phyloP scores from a whole-genome alignment of 2,797 vertebrate genomes.

The Neostethus bicornis region DNA sequence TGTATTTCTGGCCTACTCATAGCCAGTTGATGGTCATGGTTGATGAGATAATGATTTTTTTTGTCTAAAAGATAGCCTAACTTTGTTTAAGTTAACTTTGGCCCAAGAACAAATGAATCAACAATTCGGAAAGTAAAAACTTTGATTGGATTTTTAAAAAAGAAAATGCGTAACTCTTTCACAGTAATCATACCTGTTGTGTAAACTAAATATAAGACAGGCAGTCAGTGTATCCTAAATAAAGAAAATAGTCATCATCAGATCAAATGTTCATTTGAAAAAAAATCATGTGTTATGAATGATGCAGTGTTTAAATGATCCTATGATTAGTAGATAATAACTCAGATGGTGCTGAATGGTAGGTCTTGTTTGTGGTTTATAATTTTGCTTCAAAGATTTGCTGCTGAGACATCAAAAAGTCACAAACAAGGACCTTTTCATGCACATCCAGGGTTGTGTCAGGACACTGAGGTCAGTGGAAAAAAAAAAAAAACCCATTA shows the following conservation, averaged over 20 bases:
- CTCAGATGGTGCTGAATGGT: constrained; percentile 31
- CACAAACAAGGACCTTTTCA: constrained; percentile 8
- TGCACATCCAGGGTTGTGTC: constrained; percentile 13
- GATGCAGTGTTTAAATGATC: constrained; percentile 37
- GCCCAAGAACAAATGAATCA: background rate
- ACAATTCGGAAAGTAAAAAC: constrained; percentile 3
- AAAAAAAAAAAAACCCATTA: constrained; percentile 21
- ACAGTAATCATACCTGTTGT: background rate
- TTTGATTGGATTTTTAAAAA: background rate
- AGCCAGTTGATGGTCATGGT: background rate
- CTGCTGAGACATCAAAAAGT: background rate
- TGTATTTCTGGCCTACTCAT: background rate
- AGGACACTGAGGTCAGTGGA: constrained; percentile 37
- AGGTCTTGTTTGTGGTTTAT: constrained; percentile 34
- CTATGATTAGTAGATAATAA: constrained; percentile 24
- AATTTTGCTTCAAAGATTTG: constrained; percentile 5
- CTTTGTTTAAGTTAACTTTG: background rate
- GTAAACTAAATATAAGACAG: constrained; percentile 16
- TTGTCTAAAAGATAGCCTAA: background rate
- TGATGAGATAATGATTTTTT: background rate
- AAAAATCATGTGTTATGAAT: constrained; percentile 22
- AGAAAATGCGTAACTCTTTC: background rate
- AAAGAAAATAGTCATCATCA: constrained; percentile 24
- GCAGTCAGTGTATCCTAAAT: constrained; percentile 13
- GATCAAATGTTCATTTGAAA: constrained; percentile 26